phyloP scores from a whole-genome alignment of 1,140 invertebrate species.

The Eurosta solidaginis region DNA sequence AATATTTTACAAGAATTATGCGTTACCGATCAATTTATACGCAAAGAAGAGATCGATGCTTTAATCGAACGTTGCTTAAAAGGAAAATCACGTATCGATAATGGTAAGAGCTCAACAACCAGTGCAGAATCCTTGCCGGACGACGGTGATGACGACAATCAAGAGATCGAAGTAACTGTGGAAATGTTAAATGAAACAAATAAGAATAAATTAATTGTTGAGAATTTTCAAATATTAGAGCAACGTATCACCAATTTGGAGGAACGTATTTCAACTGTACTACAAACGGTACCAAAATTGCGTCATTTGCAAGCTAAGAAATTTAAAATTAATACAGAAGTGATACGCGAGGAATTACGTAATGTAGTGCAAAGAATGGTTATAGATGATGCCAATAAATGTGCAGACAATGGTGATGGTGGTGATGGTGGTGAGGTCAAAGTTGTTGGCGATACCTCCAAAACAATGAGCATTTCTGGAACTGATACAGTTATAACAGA shows the following conservation, averaged over 20 bases:
- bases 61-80: constrained; percentile 16
- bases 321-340: constrained; percentile 31
- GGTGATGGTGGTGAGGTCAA: too few relatives aligned
- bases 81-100: background rate
- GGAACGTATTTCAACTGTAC: constrained; percentile 8
- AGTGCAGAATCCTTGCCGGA: background rate
- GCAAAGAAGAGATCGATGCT: constrained; percentile 29
- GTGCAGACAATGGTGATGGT: background rate
- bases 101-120: background rate
- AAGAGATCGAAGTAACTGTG: constrained; percentile 22
- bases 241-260: constrained; percentile 30
- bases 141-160: background rate
- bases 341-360: constrained; percentile 16
- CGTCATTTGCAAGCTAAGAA: constrained; percentile 25
- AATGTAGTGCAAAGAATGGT: background rate
- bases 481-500: too few relatives aligned
- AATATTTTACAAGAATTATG: constrained; percentile 30
- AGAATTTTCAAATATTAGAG: constrained; percentile 33
- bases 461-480: too few relatives aligned
- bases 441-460: too few relatives aligned
- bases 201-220: constrained; percentile 30
- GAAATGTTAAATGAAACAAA: constrained; percentile 29
- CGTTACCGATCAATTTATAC: constrained; percentile 25
- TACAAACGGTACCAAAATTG: constrained; percentile 31
- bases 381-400: background rate